phyloP scores from a whole-genome alignment of 2,113 vertebrate species.

The Oncorhynchus masou region DNA sequence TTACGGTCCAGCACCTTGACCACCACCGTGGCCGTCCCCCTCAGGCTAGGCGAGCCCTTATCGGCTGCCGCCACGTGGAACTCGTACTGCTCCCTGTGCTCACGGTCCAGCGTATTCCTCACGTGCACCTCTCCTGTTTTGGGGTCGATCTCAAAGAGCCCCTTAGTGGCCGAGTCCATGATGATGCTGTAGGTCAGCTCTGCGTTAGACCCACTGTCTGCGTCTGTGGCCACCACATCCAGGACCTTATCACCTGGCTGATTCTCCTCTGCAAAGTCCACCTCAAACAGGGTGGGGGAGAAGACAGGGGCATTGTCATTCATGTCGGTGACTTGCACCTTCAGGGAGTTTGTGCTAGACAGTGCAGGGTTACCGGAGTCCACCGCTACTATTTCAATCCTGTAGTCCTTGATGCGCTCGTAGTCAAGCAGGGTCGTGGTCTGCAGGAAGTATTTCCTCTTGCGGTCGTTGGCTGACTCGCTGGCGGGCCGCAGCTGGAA shows the following conservation, averaged over 20 bases:
- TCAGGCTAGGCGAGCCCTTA: constrained; percentile 88
- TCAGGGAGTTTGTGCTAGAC: constrained; percentile 95
- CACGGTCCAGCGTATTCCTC: constrained; percentile 86
- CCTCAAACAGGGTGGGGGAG: constrained; percentile 83
- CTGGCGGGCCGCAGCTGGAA: constrained; percentile 92
- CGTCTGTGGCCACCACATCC: constrained; percentile 83
- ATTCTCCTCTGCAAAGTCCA: constrained; percentile 89
- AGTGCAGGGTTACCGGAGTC: constrained; percentile 95
- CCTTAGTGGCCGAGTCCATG: constrained; percentile 72
- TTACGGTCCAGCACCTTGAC: constrained; percentile 91
- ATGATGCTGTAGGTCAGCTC: constrained; percentile 87
- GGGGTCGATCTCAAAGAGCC: constrained; percentile 84
- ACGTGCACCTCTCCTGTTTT: constrained; percentile 86
- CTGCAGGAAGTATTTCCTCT: constrained; percentile 96
- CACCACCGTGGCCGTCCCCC: constrained; percentile 89
- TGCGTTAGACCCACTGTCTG: constrained; percentile 90
- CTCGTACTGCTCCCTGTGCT: constrained; percentile 84
- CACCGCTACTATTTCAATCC: constrained; percentile 93
- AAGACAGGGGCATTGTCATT: constrained; percentile 92
- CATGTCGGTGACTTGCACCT: constrained; percentile 91
- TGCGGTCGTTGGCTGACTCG: constrained; percentile 88
- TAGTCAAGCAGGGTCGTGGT: constrained; percentile 92
- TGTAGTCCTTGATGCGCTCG: constrained; percentile 87
- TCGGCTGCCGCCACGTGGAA: constrained; percentile 89
- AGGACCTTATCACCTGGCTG: constrained; percentile 84